Conservation (phyloP, 1,140 invertebrate species). For the Pemphigus obesinymphae region DNA sequence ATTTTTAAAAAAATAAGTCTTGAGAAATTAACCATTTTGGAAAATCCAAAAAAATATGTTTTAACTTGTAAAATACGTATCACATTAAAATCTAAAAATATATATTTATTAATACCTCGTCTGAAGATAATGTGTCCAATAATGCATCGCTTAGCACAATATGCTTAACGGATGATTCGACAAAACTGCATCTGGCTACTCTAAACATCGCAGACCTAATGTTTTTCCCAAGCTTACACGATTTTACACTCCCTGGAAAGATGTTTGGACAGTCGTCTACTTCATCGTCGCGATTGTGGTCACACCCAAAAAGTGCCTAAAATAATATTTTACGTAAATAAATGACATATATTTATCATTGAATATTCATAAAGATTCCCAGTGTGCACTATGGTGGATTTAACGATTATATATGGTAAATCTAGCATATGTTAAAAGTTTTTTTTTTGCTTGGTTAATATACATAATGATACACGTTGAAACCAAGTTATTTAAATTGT, state of each 20-base stretch:
- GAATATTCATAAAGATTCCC: too few relatives aligned
- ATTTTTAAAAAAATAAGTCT: too few relatives aligned
- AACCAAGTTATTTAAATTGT: too few relatives aligned
- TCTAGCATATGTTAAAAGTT: too few relatives aligned
- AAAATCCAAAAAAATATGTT: too few relatives aligned
- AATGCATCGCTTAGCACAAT: not conserved
- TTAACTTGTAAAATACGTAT: too few relatives aligned
- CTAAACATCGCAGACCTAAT: slow-evolving; percentile 9
- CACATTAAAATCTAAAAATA: not conserved
- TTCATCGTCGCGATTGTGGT: not conserved
- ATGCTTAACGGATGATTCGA: slow-evolving; percentile 5
- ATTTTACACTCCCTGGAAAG: not conserved
- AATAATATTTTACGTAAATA: not conserved
- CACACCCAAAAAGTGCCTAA: slow-evolving; percentile 8
- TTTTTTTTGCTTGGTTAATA: too few relatives aligned
- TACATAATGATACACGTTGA: too few relatives aligned
- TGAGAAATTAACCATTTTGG: too few relatives aligned
- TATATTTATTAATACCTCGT: not conserved
- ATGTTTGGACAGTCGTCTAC: slow-evolving; percentile 19
- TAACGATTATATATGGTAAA: too few relatives aligned
- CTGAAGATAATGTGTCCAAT: not conserved
- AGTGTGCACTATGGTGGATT: too few relatives aligned
- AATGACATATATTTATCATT: too few relatives aligned
- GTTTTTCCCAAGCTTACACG: not conserved
- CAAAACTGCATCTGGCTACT: not conserved